Evolutionary conservation across 2,888 invertebrate genomes (phyloP), one percentile per base, ranked within the genome.

Genomic region (Diaperis boleti): DNA sequence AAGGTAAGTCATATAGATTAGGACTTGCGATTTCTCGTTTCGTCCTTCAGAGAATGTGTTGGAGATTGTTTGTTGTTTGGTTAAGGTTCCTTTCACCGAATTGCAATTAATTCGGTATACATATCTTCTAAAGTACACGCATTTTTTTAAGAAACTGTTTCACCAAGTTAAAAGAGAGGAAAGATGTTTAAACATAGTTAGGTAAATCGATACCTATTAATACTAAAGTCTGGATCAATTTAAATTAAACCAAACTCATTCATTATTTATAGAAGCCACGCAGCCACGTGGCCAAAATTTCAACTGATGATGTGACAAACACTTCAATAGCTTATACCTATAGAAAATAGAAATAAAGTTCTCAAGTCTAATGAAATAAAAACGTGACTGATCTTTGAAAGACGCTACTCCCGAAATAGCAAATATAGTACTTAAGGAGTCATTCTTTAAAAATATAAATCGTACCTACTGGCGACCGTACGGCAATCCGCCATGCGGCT

Each of bases 1-100:
- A 57, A 57, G 47, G 47, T 47, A 33, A 18, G 26, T n/a, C 14
- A 17, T 15, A 39, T 15, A 2, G 39, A n/a, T n/a, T n/a, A n/a
- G n/a, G n/a, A n/a, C n/a, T 15, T 29, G 31, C 39, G 52, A 18
- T n/a, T 20, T 5, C 15, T 29, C 33, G 22, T 47, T 37, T 47
- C 57, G 57, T 33, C 57, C 57, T 57, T 56, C 55, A 44, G 8
- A n/a, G 39, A 14, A 14, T 22, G 22, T 15, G 15, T 52, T 39
- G 35, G 37, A 37, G 35, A 52, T 52, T 55, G 22, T 37, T 17
- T 41, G 31, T 55, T 55, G 42, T 55, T 55, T 55, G 13, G 14
- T 31, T 17, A n/a, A 11, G 31, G 33, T 50, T 50, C 50, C 50
- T 50, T 50, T 50, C 50, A 50, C 50, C 33, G 33, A 6, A n/a